A percentile compares a stretch with the other conserved stretches of the same genome.
Conservation (phyloP, 2,113 vertebrate species). For the Coregonus clupeaformis region DNA sequence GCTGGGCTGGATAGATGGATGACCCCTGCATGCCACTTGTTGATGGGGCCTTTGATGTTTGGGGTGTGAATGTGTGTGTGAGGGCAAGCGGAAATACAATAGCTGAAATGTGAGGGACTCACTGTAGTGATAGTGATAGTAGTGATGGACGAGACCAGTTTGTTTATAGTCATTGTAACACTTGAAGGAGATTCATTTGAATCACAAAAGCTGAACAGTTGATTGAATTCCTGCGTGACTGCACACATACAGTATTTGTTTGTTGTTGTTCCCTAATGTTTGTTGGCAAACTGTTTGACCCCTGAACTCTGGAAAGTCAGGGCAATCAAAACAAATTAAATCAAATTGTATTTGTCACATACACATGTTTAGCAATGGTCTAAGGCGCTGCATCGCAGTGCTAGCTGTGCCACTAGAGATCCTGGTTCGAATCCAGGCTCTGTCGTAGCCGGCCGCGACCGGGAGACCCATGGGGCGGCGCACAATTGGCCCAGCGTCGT, state of each 20-base stretch:
- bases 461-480: too few species aligned
- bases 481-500: too few species aligned
- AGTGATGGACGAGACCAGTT: neutral
- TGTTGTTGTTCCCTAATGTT: neutral
- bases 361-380: too few species aligned
- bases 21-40: constrained; percentile 14
- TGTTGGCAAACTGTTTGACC: neutral
- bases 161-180: neutral
- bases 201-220: neutral
- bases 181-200: neutral
- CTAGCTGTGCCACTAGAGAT: too few species aligned
- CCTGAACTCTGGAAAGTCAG: too few species aligned
- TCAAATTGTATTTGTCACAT: too few species aligned
- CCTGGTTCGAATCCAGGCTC: too few species aligned
- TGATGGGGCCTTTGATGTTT: neutral
- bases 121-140: neutral
- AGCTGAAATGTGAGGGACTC: neutral
- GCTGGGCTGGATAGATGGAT: neutral
- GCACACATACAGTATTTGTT: too few species aligned
- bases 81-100: too few species aligned
- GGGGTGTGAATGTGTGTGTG: neutral
- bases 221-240: neutral
- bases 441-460: too few species aligned
- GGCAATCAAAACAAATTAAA: too few species aligned
- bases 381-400: too few species aligned